Conservation (phyloP, 2,797 vertebrate species). For the Sus cebifrons region DNA sequence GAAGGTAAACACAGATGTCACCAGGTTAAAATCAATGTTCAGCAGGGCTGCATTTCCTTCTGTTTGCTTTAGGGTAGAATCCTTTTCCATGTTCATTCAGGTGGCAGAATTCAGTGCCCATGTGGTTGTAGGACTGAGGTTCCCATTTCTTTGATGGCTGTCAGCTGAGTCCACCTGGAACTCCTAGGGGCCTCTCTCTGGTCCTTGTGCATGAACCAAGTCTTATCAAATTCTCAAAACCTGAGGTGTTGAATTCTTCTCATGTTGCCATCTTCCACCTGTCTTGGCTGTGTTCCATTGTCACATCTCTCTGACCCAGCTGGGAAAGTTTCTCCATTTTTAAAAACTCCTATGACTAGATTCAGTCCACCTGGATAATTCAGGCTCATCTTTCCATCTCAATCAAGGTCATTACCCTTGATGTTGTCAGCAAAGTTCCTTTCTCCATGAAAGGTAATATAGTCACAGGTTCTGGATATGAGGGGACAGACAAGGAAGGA, state of each 20-base stretch:
- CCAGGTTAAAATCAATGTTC: not conserved
- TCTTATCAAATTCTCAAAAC: not conserved
- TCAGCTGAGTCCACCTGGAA: not conserved
- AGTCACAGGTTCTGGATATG: not conserved
- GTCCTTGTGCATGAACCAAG: not conserved
- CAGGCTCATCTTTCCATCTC: not conserved
- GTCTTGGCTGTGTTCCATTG: not conserved
- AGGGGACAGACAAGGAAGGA: not conserved
- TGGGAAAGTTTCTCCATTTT: not conserved
- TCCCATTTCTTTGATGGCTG: not conserved
- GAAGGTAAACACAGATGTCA: not conserved
- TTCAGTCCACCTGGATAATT: not conserved
- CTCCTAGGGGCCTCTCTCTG: not conserved
- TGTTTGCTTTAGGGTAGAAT: not conserved
- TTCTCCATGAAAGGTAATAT: not conserved
- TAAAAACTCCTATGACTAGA: not conserved
- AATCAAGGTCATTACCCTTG: not conserved
- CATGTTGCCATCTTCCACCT: no score
- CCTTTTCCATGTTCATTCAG: not conserved
- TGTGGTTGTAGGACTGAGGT: not conserved
- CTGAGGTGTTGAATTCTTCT: not conserved
- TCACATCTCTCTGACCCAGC: not conserved
- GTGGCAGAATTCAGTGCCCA: not conserved
- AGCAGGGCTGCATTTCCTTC: not conserved
- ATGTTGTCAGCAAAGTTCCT: not conserved